A percentile compares a stretch with the other conserved stretches of the same genome.
These are phyloP conservation scores for Melanerpes aurifrons DNA, from an alignment of 2,113 vertebrate species.

Conservation along the genomic window DNA sequence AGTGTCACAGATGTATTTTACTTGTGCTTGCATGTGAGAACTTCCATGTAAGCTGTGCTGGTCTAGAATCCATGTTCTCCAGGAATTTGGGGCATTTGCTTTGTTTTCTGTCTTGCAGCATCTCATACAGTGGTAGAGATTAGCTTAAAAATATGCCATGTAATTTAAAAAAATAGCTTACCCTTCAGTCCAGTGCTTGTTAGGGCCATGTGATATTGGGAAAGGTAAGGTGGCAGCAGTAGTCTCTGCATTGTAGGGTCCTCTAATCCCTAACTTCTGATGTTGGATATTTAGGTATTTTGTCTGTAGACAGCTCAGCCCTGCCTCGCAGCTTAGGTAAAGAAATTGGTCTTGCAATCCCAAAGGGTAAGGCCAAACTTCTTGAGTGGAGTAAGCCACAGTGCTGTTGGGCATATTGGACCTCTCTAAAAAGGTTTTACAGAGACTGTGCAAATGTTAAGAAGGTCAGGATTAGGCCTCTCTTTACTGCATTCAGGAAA, in stretches of 20 bases:
- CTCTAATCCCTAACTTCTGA: not conserved
- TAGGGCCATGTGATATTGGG: not conserved
- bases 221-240: not conserved
- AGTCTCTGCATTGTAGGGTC: not conserved
- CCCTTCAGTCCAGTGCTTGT: not conserved
- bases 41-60: not conserved
- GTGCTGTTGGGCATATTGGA: not conserved
- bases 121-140: not conserved
- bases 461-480: not conserved
- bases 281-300: not conserved
- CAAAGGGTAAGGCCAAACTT: fast-evolving
- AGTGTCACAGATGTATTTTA: not conserved
- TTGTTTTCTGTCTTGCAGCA: not conserved
- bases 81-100: not conserved
- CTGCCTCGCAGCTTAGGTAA: not conserved
- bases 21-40: not conserved
- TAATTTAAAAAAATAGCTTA: not conserved
- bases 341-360: not conserved
- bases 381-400: not conserved
- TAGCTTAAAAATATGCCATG: not conserved
- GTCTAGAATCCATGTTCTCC: not conserved
- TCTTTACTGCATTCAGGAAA: not conserved
- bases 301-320: not conserved
- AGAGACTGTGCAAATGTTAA: not conserved
- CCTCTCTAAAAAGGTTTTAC: not conserved